A percentile compares a stretch with the other conserved stretches of the same genome.
phyloP scores from a whole-genome alignment of 2,888 invertebrate genomes.

The Drymonia ruficornis region DNA sequence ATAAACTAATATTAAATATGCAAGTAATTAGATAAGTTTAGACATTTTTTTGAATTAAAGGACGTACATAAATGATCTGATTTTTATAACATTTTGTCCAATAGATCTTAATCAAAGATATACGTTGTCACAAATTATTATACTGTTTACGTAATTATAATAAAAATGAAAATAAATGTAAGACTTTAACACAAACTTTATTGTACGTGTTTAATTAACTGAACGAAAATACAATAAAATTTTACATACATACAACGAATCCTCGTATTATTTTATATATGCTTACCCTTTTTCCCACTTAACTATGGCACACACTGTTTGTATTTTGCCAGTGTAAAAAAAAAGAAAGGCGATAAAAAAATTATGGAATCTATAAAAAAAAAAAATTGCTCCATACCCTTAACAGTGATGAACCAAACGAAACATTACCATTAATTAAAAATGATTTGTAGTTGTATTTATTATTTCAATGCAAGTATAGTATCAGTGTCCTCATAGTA shows the following conservation, averaged over 20 bases:
- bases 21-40: slow-evolving; percentile 40
- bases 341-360: too few relatives aligned
- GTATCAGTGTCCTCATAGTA: slow-evolving; percentile 61
- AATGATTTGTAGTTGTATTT: too few relatives aligned
- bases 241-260: slow-evolving; percentile 55
- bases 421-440: too few relatives aligned
- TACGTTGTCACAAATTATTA: slow-evolving; percentile 45
- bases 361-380: too few relatives aligned
- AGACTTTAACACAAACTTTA: slow-evolving; percentile 69
- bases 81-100: slow-evolving; percentile 49
- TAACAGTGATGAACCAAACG: too few relatives aligned
- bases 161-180: slow-evolving; percentile 33
- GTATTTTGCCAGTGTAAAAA: too few relatives aligned
- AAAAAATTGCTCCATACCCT: too few relatives aligned
- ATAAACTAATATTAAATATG: slow-evolving; percentile 33
- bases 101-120: slow-evolving; percentile 50
- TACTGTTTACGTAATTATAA: slow-evolving; percentile 28
- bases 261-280: slow-evolving; percentile 29
- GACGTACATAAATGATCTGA: slow-evolving; percentile 66
- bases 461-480: neutral
- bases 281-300: neutral
- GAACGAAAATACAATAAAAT: slow-evolving; percentile 72
- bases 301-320: too few relatives aligned
- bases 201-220: slow-evolving; percentile 75
- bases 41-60: slow-evolving; percentile 37